Evolutionary conservation across 2,797 vertebrate genomes (phyloP), one percentile per base, ranked within the genome.

Genomic region (Morelia viridis): DNA sequence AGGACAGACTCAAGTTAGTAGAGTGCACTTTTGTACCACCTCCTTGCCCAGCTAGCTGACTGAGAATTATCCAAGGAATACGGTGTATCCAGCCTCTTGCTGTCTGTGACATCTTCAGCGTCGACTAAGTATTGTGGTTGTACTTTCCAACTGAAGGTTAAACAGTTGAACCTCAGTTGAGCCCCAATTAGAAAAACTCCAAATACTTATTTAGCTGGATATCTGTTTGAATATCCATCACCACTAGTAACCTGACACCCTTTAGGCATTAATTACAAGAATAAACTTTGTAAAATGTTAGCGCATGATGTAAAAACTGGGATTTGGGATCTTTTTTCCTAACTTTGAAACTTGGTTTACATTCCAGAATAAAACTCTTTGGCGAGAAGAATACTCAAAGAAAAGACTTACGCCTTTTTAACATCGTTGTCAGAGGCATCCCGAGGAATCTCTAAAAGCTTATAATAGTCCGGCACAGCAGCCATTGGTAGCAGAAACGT

Each of bases 401-500:
- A 50, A 46, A 12, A 90, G 90, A 98, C 98, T 98, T 97, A 99
- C 98, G 98, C 98, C 96, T 98, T 99, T 97, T 98, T 99, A 94
- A 99, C 99, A 95, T 99, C 98, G 31, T 98, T 98, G 95, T 97
- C 98, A 60, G 98, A 97, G 94, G 98, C 98, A 94, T 96, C 97
- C 94, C 94, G 98, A 93, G 98, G 96, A 94, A 99, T 98, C 94
- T 98, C 98, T 92, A 99, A 97, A 94, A 98, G 93, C 35, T 97
- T 97, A 94, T 99, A 99, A 96, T 99, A 99, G 96, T 99, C 98
- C 95, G 98, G 98, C 98, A 99, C 98, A 94, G 97, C 95, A 95
- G 94, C 95, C 90, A 65, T 91, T 86, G 2, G 96, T 92, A 91
- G 62, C 56, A 91, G 88, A 94, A 94, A 93, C 93, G 95, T 46